Base-by-base conservation (phyloP, 2,888 invertebrate genomes). In the Cryptophagus acutangulus region DNA sequence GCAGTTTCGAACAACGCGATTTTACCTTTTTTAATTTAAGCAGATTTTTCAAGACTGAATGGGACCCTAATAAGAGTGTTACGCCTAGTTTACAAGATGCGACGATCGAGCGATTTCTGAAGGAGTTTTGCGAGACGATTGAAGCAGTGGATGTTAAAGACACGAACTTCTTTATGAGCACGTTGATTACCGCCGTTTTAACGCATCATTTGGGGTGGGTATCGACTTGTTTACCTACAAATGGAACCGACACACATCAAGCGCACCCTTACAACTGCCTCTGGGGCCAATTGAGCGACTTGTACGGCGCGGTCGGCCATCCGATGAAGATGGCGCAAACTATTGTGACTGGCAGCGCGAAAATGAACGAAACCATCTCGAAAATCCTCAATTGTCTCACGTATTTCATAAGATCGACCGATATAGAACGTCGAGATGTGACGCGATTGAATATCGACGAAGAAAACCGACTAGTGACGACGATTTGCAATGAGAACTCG, bases 131-230 rank as follows among this genome's bases (percentile, higher is more conserved):
- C 57, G 75, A 79, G 31, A 72, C 87, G 15, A 67, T 88, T 9
- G 74, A 83, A 26, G 72, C 76, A 31, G 77, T 82, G 20, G 92
- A 93, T 62, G 87, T 86, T 17, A 92, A 92, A 68, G 79, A 81
- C 51, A 90, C 88, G 5, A 90, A 91, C 69, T 92, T 92, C 92
- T 93, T 93, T 70, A 77, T 93, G 60, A 92, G 91, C 66, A 90
- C 89, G 13, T 75, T 93, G 46, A 67, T 93, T 36, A 93, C 92
- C 3, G 88, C 89, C 46, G 84, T 92, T 33, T 71, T 93, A 37
- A 92, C 92, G 0, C 82, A 92, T 67, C 93, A 93, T 65, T 76
- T 93, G 25, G 91, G 91, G 12, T 93, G 93, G 93, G 89, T 92
- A 40, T 79, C 85, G 17, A 88, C 90, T 0, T 84, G 89, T 38